Conservation (phyloP, 2,113 vertebrate genomes). For the Seriola quinqueradiata region DNA sequence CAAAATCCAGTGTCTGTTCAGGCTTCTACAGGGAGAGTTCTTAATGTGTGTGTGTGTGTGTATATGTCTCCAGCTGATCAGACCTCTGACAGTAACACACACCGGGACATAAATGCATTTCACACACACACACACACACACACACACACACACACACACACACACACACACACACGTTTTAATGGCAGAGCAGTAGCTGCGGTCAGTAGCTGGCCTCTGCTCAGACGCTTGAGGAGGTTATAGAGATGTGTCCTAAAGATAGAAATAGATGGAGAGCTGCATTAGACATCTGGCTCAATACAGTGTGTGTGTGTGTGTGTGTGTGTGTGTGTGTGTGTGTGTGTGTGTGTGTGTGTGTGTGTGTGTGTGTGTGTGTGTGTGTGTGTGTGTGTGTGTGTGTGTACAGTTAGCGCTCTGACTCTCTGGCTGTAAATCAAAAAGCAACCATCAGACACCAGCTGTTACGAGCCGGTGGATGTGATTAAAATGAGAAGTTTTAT, state of each 20-base stretch:
- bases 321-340: no score
- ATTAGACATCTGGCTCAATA: conserved; percentile 20
- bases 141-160: background rate
- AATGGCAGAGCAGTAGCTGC: conserved; percentile 1
- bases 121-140: background rate
- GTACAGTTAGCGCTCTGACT: conserved; percentile 28
- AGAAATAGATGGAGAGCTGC: conserved; percentile 28
- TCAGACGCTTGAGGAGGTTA: background rate
- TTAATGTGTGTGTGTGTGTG: conserved; percentile 9
- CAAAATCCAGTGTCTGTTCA: conserved; percentile 39
- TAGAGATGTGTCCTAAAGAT: conserved; percentile 19
- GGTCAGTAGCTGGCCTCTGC: conserved; percentile 20
- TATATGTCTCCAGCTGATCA: background rate
- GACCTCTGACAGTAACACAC: background rate
- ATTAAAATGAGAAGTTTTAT: conserved; percentile 7
- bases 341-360: no score
- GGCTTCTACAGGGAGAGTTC: conserved; percentile 31
- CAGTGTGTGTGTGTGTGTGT: background rate
- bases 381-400: no score
- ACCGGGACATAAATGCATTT: background rate
- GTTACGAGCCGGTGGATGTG: conserved; percentile 1
- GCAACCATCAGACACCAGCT: conserved; percentile 22
- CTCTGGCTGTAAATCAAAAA: conserved; percentile 49
- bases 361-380: no score
- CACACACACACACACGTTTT: background rate